Percentiles rank a stretch among this genome's conserved stretches.
These are phyloP conservation scores for Falco naumanni DNA, from an alignment of 2,797 vertebrate genomes.

Conservation along the genomic window DNA sequence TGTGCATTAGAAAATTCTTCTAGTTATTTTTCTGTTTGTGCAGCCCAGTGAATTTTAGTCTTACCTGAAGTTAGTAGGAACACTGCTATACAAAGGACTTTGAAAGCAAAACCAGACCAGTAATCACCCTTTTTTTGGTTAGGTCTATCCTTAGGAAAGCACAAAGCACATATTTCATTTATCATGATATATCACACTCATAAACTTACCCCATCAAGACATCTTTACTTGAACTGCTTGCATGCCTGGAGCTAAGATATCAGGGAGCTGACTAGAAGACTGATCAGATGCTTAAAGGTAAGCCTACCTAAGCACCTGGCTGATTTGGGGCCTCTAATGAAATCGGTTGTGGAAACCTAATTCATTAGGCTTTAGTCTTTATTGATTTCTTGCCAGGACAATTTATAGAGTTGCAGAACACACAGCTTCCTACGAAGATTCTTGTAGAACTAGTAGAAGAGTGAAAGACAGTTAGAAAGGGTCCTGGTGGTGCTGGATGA, in stretches of 20 bases:
- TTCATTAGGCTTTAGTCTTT: constrained; percentile 13
- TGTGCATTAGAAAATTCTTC: not conserved
- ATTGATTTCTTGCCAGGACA: constrained; percentile 50
- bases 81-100: not conserved
- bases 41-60: not conserved
- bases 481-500: not conserved
- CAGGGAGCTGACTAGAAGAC: not conserved
- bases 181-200: not conserved
- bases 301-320: not conserved
- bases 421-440: not conserved
- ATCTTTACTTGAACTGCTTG: not conserved
- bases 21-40: not conserved
- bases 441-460: not conserved
- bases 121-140: not conserved
- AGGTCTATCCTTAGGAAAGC: not conserved
- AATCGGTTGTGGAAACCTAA: not conserved
- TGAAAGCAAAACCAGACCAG: not conserved
- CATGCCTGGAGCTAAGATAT: not conserved
- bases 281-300: not conserved
- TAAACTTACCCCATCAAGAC: not conserved
- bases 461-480: not conserved
- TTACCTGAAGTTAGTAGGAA: not conserved
- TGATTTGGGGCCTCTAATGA: not conserved
- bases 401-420: constrained; percentile 20
- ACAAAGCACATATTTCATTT: not conserved